Evolutionary conservation across 2,113 vertebrate species (phyloP).

Genomic region (Hystrix cristata): DNA sequence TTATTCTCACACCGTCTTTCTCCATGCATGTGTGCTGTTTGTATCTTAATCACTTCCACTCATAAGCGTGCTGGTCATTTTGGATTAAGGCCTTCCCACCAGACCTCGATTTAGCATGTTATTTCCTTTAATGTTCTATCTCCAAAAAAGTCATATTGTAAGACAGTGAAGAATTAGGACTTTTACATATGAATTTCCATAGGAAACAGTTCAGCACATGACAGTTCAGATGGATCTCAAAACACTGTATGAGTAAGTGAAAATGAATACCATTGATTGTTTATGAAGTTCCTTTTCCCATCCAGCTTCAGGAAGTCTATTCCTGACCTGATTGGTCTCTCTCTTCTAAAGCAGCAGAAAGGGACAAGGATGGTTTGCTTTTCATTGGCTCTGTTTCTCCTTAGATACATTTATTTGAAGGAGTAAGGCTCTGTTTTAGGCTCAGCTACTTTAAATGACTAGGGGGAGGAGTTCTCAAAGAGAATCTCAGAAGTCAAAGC

Average conservation of each 20-base stretch:
- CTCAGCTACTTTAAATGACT: conserved; percentile 14
- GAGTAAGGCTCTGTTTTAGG: neutral
- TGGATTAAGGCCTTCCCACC: neutral
- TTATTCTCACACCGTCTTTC: neutral
- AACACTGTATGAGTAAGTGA: neutral
- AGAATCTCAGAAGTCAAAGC: neutral
- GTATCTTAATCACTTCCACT: neutral
- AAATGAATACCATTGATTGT: neutral
- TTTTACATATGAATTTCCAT: neutral
- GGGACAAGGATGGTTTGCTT: neutral
- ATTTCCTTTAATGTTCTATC: neutral
- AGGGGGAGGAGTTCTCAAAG: neutral
- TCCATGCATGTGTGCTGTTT: neutral
- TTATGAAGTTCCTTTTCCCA: neutral
- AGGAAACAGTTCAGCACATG: neutral
- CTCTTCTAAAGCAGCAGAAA: neutral
- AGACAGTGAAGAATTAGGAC: neutral
- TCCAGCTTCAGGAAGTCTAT: neutral
- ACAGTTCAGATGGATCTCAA: neutral
- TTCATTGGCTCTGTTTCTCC: neutral
- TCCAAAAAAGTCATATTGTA: neutral
- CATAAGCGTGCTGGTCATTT: neutral
- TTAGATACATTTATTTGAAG: neutral
- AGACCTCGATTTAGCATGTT: neutral
- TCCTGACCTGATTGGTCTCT: neutral